Conservation (phyloP, 2,113 vertebrate species). For the Sinocyclocheilus maitianheensis region DNA sequence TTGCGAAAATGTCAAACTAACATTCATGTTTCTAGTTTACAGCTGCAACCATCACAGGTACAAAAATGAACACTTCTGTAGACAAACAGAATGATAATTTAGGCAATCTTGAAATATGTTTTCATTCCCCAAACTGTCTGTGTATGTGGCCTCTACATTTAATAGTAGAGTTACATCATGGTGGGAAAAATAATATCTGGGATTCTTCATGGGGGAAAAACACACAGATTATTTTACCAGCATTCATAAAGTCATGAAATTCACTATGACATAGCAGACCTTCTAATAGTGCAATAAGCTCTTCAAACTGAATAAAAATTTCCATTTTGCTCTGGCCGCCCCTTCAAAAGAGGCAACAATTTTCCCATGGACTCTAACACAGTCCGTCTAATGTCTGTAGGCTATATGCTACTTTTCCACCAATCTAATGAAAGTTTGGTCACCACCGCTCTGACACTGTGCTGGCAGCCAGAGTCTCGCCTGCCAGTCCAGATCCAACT, state of each 20-base stretch:
- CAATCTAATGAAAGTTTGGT: constrained; percentile 32
- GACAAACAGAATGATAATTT: background rate
- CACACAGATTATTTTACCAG: constrained; percentile 25
- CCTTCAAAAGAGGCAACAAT: constrained; percentile 18
- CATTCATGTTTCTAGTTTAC: background rate
- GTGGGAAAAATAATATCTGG: background rate
- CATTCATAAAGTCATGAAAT: constrained; percentile 37
- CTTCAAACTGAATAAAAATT: constrained; percentile 3
- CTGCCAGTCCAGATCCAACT: constrained; percentile 1
- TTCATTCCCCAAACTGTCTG: background rate
- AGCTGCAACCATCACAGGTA: background rate
- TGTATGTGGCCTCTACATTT: background rate
- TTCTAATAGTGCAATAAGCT: constrained; percentile 24
- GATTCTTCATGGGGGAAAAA: constrained; percentile 13
- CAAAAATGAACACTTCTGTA: too few species aligned
- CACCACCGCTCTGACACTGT: constrained; percentile 5
- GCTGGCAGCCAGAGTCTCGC: background rate
- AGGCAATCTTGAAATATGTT: background rate
- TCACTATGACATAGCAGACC: background rate
- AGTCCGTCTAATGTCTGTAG: constrained; percentile 46
- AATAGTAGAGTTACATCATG: background rate
- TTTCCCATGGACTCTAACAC: constrained; percentile 14
- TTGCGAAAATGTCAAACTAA: background rate
- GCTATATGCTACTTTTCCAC: constrained; percentile 51
- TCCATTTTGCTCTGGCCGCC: constrained; percentile 28